phyloP scores from a whole-genome alignment of 2,797 vertebrate genomes.

The Manis crassicaudata region DNA sequence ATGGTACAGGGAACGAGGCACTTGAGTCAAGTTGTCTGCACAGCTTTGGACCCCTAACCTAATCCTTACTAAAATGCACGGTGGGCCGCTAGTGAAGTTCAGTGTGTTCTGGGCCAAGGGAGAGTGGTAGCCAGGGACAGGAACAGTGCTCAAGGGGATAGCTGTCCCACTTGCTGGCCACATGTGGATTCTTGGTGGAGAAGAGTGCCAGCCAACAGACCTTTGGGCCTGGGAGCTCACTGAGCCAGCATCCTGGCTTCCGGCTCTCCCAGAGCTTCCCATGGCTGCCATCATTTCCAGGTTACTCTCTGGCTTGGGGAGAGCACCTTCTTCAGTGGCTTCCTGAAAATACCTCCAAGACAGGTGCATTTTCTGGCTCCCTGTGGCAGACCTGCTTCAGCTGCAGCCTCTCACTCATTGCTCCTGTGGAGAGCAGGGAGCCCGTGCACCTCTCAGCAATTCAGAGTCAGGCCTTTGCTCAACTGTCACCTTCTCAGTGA shows the following conservation, averaged over 20 bases:
- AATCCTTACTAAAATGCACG: background rate
- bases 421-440: background rate
- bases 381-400: background rate
- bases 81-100: background rate
- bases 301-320: too few relatives aligned
- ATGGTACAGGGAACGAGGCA: too few relatives aligned
- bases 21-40: too few relatives aligned
- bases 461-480: background rate
- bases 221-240: rapidly evolving
- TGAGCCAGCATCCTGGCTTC: rapidly evolving
- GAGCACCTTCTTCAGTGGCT: background rate
- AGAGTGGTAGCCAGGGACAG: background rate
- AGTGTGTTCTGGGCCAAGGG: background rate
- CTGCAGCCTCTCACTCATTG: background rate
- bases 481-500: background rate
- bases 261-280: background rate
- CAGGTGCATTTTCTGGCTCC: background rate
- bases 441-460: too few relatives aligned
- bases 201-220: background rate
- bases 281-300: rapidly evolving
- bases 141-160: background rate
- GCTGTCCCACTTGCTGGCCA: background rate
- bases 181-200: too few relatives aligned
- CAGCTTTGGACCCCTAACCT: background rate
- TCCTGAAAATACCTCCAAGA: background rate